Base-by-base conservation (phyloP, 2,888 invertebrate species). In the Drepanosiphum platanoidis region DNA sequence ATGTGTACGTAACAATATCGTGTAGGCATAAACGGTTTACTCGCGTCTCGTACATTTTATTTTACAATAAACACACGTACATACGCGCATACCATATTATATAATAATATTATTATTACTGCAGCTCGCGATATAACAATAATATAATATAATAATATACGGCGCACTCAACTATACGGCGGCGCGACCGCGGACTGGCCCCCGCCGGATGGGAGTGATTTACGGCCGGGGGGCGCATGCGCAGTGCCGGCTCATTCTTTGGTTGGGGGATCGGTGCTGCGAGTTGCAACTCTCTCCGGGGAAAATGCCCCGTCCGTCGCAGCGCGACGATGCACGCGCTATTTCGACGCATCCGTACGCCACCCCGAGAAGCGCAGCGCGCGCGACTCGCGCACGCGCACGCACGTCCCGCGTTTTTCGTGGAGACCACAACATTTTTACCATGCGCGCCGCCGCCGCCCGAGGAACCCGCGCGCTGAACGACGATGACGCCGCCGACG, bases 151-250 rank as follows among this genome's bases (percentile, higher is more conserved):
- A 46, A 5, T 11, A 11, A 79, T 66, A 32, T 66, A 66, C n/a
- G 30, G 32, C 15, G 66, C 32, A n/a, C 11, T 32, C 32, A n/a
- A n/a, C n/a, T n/a, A n/a, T n/a, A 18, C 5, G 22, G 30, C 66
- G 30, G 32, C 27, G n/a, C 34, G 8, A 1, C n/a, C 1, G 71
- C 39, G 3, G 42, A 58, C 82, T 11, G 61, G 64, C 74, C 61
- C 74, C 64, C 64, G 72, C 74, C 72, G 64, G 74, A 75, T 75
- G 75, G 83, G 75, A 75, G 83, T 84, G 83, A 66, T 84, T 82
- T 64, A 75, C 74, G 66, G 32, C 30, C 22, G 9, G 36, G 36
- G 36, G 42, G 36, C 83, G 75, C 83, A 84, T 84, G 83, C 83
- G 83, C 83, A 27, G 22, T 36, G 30, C 36, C 34, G 36, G 52